Base-by-base conservation (phyloP, 2,888 invertebrate species). In the Aphidoletes aphidimyza region DNA sequence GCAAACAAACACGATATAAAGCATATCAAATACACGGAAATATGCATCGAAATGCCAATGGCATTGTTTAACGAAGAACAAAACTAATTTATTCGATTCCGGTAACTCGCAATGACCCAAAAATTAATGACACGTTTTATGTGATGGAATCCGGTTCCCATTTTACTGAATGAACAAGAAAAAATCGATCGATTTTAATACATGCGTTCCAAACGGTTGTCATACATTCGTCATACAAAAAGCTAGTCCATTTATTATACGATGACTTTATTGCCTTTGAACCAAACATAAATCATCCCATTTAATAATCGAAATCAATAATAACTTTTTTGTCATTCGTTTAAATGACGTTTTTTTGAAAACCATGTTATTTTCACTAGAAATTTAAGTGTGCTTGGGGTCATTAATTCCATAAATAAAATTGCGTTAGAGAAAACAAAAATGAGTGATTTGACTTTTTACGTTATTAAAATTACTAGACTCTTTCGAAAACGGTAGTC, bases 61-160 rank as follows among this genome's bases (percentile, higher is more conserved):
- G 69, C 34, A 30, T 30, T 69, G 34, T 81, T 81, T 37, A 81
- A 81, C 37, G 81, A 81, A 34, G 30, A 81, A 81, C 36, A 37
- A 37, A 81, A 81, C 81, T 81, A 81, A 81, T 81, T 81, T 81
- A 37, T 81, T 81, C 37, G 37, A 81, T 54, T n/a, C n/a, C 54
- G 14, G 36, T 78, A 17, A 78, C 36, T 0, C 69, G 69, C 26
- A 47, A 69, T 69, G 69, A 34, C 69, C 69, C 69, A 37, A 81
- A 81, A 81, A 36, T 81, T 81, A 81, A 81, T 81, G 37, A 81
- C 81, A 81, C 81, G 37, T 81, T 81, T 78, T 81, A 81, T 81
- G 36, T 81, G 81, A 81, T 9, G 81, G 81, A 81, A 81, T 81
- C 8, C 26, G 22, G n/a, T 22, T 54, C 22, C 2, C 54, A 9